These are phyloP conservation scores for Semaprochilodus insignis DNA, from an alignment of 2,797 vertebrate genomes.

Conservation along the genomic window DNA sequence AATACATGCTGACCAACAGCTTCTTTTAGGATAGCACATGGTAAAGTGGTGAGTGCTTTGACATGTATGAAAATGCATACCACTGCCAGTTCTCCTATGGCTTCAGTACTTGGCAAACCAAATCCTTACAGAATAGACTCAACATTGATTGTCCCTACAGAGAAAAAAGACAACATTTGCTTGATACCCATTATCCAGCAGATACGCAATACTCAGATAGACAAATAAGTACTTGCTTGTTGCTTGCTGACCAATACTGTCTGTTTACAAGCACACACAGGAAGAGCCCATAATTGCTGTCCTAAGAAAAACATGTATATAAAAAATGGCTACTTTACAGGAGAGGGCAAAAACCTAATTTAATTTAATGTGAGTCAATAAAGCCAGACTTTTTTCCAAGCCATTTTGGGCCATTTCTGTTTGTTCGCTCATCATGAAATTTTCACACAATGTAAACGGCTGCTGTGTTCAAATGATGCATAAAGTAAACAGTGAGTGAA, in stretches of 20 bases:
- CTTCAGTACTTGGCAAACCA: background rate
- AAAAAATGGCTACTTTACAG: too few relatives aligned
- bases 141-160: background rate
- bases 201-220: background rate
- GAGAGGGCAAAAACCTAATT: too few relatives aligned
- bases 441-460: too few relatives aligned
- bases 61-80: background rate
- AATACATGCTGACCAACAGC: constrained; percentile 45
- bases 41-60: background rate
- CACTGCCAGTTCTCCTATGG: too few relatives aligned
- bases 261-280: background rate
- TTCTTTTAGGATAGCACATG: background rate
- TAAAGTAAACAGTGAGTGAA: too few relatives aligned
- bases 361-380: too few relatives aligned
- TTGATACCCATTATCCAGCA: background rate
- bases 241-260: background rate
- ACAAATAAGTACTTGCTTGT: background rate
- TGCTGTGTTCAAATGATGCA: too few relatives aligned
- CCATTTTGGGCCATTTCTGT: too few relatives aligned
- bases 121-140: background rate
- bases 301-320: too few relatives aligned
- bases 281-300: background rate
- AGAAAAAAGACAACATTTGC: background rate
- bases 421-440: too few relatives aligned
- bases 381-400: too few relatives aligned